Evolutionary conservation across 2,888 invertebrate genomes (phyloP).

Genomic region (Alentia gelatinosa): DNA sequence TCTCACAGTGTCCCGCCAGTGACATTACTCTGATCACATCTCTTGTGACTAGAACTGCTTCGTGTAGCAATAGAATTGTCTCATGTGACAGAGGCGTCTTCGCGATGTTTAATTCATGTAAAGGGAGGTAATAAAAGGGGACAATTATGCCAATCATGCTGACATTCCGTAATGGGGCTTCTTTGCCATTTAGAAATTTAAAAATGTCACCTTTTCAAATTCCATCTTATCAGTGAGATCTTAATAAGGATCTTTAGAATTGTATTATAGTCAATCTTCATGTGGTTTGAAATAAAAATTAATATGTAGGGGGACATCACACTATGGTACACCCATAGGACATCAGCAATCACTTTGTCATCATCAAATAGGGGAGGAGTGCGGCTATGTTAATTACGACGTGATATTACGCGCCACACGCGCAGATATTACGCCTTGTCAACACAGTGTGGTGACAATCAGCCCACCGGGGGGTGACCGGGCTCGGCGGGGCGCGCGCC

Average conservation of each 20-base stretch:
- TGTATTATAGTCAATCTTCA: too few relatives aligned
- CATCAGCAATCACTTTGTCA: not conserved
- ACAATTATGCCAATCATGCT: not conserved
- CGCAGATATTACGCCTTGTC: not conserved
- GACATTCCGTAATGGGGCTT: constrained; percentile 1
- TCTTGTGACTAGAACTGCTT: not conserved
- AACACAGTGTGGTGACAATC: not conserved
- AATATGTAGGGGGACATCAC: too few relatives aligned
- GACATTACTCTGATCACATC: not conserved
- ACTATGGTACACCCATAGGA: not conserved
- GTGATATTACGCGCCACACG: not conserved
- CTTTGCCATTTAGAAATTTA: too few relatives aligned
- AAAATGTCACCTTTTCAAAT: too few relatives aligned
- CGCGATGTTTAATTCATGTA: not conserved
- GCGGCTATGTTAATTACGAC: not conserved
- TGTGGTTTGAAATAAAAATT: too few relatives aligned
- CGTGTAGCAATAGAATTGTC: not conserved
- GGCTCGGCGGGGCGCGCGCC: not conserved
- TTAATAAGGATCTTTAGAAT: too few relatives aligned
- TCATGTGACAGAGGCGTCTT: too few relatives aligned
- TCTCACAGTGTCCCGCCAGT: too few relatives aligned
- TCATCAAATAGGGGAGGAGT: not conserved
- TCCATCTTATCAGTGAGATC: too few relatives aligned
- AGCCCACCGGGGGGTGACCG: not conserved
- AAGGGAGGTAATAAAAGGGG: not conserved